Base-by-base conservation (phyloP, 2,888 invertebrate genomes). In the Cheilosia urbana region DNA sequence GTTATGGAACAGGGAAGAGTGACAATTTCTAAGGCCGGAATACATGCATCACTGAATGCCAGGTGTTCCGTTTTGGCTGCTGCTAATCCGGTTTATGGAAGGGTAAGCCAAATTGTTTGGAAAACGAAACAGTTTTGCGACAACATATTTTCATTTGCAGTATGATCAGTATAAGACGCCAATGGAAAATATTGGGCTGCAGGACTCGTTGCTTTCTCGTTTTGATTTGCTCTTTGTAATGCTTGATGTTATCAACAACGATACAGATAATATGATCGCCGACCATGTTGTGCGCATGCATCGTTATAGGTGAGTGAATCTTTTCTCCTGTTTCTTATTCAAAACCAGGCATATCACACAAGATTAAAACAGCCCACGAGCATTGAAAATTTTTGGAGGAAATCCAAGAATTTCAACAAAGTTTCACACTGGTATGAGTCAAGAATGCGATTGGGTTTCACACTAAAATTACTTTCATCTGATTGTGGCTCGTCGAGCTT, bases 81-180 rank as follows among this genome's bases (percentile, higher is more conserved):
- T n/a, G 99, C 99, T 58, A 99, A 99, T 94, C 99, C 99, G 1
- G 99, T 99, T 5, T 99, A 98, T 91, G 98, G 98, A 88, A 94
- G 97, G 91, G 97, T 97, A 92, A 92, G 93, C 90, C 3, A 42
- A 5, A n/a, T 11, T 24, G n/a, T n/a, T 27, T 17, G 1, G 19
- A 27, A 63, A 76, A 53, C 34, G 2, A 3, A 40, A 24, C 13
- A 37, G 17, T 42, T 34, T 58, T 15, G 17, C 11, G 27, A 30
- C n/a, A n/a, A n/a, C n/a, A 58, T 68, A 75, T 77, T 55, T 75
- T 87, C 78, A 69, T 82, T 92, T 93, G 4, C 92, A 98, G 96
- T 99, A 99, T 90, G 98, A 99, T 93, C 98, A 98, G 90, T 99
- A 98, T 93, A 99, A 99, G 93, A 98, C 98, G 0, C 99, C 99